Percentiles rank a stretch among this genome's conserved stretches.
These are phyloP conservation scores for Falco novaeseelandiae DNA, from an alignment of 2,797 vertebrate genomes.

Conservation along the genomic window DNA sequence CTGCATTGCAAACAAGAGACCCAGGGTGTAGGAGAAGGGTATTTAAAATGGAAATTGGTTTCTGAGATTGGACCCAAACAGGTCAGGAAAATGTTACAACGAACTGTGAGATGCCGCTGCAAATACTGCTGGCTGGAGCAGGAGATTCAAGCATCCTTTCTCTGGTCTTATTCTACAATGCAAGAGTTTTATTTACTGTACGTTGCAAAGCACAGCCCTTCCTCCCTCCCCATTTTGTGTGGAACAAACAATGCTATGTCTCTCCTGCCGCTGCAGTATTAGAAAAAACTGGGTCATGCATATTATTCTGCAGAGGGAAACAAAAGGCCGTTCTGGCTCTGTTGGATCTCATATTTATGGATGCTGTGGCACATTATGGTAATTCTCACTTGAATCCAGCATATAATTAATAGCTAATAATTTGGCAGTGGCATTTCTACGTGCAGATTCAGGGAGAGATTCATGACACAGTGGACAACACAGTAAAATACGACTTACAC, in stretches of 20 bases:
- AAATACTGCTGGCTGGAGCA: neutral
- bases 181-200: slow-evolving; percentile 28
- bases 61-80: neutral
- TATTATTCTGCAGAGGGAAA: slow-evolving; percentile 42
- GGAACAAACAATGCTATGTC: slow-evolving; percentile 51
- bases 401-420: slow-evolving; percentile 27
- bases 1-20: neutral
- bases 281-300: slow-evolving; percentile 56
- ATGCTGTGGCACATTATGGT: slow-evolving; percentile 3
- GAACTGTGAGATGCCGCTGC: neutral
- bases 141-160: neutral
- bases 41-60: neutral
- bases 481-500: neutral
- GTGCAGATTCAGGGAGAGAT: neutral
- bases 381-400: neutral
- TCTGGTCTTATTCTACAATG: neutral
- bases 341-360: neutral
- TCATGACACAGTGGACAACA: neutral
- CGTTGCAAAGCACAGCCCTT: slow-evolving; percentile 8
- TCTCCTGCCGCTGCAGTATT: slow-evolving; percentile 6
- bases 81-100: neutral
- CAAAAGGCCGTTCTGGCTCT: slow-evolving; percentile 40
- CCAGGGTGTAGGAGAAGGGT: neutral
- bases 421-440: neutral
- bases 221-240: slow-evolving; percentile 29